Conservation (phyloP, 2,113 vertebrate genomes). For the Protomyctophum bolini region DNA sequence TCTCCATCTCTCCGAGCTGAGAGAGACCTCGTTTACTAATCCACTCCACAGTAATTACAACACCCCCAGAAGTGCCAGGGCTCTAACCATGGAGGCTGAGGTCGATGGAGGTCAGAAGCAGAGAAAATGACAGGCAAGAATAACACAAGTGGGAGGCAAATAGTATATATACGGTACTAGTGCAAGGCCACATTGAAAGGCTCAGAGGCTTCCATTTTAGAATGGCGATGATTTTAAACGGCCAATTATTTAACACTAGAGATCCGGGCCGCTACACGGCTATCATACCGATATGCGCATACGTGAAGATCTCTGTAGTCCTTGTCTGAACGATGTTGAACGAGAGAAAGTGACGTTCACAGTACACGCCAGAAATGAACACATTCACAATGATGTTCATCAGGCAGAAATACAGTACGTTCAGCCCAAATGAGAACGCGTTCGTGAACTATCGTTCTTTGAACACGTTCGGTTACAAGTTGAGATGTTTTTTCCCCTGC, state of each 20-base stretch:
- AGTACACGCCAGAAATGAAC: too few relatives aligned
- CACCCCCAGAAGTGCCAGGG: slow-evolving; percentile 4
- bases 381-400: too few relatives aligned
- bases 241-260: not conserved
- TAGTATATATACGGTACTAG: not conserved
- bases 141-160: not conserved
- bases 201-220: slow-evolving; percentile 21
- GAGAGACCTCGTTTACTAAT: slow-evolving; percentile 15
- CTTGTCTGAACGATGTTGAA: too few relatives aligned
- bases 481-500: too few relatives aligned
- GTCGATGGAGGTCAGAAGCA: not conserved
- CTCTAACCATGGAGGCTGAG: slow-evolving; percentile 4
- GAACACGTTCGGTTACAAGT: too few relatives aligned
- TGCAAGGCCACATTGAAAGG: slow-evolving; percentile 16
- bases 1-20: slow-evolving; percentile 19
- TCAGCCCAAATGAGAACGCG: too few relatives aligned
- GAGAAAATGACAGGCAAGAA: not conserved
- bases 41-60: slow-evolving; percentile 38
- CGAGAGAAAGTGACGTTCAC: too few relatives aligned
- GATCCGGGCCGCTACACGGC: too few relatives aligned
- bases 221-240: slow-evolving; percentile 25
- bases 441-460: too few relatives aligned
- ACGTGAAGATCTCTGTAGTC: too few relatives aligned
- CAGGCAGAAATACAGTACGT: too few relatives aligned
- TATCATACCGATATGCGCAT: too few relatives aligned